Conservation (phyloP, 2,113 vertebrate genomes). For the Ivindomyrus marchei region DNA sequence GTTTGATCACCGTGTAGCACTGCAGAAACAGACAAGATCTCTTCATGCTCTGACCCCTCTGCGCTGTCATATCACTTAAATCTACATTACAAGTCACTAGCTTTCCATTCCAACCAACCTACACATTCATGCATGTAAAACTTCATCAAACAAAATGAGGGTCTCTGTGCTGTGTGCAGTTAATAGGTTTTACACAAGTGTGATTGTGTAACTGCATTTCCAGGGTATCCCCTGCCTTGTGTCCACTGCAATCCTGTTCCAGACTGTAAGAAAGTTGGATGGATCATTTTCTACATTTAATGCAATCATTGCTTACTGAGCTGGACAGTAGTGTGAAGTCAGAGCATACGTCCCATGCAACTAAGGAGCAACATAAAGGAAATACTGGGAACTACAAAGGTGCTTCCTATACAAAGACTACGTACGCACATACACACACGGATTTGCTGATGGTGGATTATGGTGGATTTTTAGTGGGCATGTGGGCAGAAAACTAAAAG, state of each 20-base stretch:
- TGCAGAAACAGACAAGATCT: constrained; percentile 48
- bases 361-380: neutral
- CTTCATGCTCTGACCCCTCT: neutral
- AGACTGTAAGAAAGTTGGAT: neutral
- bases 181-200: neutral
- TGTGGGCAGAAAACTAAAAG: neutral
- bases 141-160: neutral
- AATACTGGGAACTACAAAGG: neutral
- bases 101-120: neutral
- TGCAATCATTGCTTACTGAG: neutral
- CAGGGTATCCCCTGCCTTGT: neutral
- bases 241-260: neutral
- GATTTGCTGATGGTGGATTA: neutral
- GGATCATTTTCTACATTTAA: neutral
- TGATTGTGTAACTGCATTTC: neutral
- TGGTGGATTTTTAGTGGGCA: neutral
- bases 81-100: neutral
- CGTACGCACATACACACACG: neutral
- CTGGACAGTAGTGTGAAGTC: neutral
- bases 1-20: constrained; percentile 72
- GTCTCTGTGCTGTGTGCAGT: neutral
- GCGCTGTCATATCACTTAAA: neutral
- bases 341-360: neutral
- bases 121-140: neutral
- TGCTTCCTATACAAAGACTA: neutral